Evolutionary conservation across 1,140 invertebrate genomes (phyloP).

Genomic region (honey bee (Apis mellifera)): DNA sequence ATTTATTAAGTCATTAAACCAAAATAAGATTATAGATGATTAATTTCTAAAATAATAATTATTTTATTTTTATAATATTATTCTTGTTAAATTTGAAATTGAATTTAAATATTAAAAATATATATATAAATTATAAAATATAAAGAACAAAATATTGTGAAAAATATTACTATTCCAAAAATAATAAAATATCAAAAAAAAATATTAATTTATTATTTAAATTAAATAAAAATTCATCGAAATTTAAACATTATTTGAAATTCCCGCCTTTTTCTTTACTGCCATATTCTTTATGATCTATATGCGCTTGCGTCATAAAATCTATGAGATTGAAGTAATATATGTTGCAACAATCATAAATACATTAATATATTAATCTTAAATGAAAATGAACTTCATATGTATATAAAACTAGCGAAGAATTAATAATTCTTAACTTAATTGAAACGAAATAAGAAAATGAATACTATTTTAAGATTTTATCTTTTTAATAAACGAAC

Average conservation of each 20-base stretch:
- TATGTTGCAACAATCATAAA: slow-evolving; percentile 9
- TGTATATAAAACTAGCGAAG: neutral
- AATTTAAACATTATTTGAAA: neutral
- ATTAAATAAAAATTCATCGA: neutral
- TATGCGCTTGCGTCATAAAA: slow-evolving; percentile 15
- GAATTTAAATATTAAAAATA: neutral
- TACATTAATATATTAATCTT: neutral
- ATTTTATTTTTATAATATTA: neutral
- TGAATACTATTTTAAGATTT: neutral
- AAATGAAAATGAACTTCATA: neutral
- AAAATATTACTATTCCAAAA: neutral
- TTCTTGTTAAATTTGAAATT: neutral
- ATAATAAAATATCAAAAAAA: too few relatives aligned
- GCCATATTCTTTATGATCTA: neutral
- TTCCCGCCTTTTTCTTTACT: slow-evolving; percentile 34
- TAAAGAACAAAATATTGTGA: neutral
- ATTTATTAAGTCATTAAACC: neutral
- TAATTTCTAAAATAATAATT: too few relatives aligned
- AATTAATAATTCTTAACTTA: neutral
- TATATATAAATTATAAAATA: neutral
- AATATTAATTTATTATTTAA: neutral
- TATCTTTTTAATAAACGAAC: neutral
- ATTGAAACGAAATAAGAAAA: neutral
- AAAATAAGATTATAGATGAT: neutral
- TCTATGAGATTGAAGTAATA: slow-evolving; percentile 21